A percentile compares a stretch with the other conserved stretches of the same genome.
Evolutionary conservation across 2,888 invertebrate species (phyloP).

Genomic region (Vesta saturnalis): DNA sequence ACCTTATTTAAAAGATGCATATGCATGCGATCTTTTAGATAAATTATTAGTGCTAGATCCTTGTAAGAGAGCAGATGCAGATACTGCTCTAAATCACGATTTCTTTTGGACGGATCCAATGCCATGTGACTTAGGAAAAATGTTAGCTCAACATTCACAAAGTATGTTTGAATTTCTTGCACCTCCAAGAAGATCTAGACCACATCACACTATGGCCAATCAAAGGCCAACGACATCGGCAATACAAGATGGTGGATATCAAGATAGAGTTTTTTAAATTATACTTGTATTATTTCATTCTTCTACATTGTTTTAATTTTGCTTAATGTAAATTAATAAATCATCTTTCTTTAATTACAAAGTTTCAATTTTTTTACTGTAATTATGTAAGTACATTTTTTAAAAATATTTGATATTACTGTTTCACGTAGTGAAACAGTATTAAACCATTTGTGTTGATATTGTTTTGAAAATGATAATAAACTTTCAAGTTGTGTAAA

Average conservation of each 20-base stretch:
- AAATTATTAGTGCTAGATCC: slow-evolving; percentile 93
- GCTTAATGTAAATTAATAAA: background rate
- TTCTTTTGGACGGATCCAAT: slow-evolving; percentile 99
- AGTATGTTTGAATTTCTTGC: slow-evolving; percentile 97
- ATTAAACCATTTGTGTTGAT: too few species aligned
- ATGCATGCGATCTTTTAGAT: slow-evolving; percentile 93
- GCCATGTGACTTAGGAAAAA: slow-evolving; percentile 90
- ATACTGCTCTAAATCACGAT: slow-evolving; percentile 94
- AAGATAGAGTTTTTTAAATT: slow-evolving; percentile 84
- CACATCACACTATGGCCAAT: slow-evolving; percentile 69
- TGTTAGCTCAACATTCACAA: slow-evolving; percentile 89
- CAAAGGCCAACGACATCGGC: slow-evolving; percentile 64
- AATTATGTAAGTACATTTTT: too few species aligned
- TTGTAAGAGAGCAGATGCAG: slow-evolving; percentile 85
- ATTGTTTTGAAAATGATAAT: too few species aligned
- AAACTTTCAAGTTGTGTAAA: too few species aligned
- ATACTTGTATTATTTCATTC: background rate
- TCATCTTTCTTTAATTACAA: background rate
- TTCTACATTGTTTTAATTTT: background rate
- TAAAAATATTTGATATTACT: too few species aligned
- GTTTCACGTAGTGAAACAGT: too few species aligned
- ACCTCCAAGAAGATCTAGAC: slow-evolving; percentile 77
- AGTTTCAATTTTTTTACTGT: too few species aligned
- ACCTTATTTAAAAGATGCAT: slow-evolving; percentile 90
- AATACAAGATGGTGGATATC: slow-evolving; percentile 81